These are phyloP conservation scores for Drosophila littoralis DNA, from an alignment of 1,140 invertebrate genomes.

Conservation along the genomic window DNA sequence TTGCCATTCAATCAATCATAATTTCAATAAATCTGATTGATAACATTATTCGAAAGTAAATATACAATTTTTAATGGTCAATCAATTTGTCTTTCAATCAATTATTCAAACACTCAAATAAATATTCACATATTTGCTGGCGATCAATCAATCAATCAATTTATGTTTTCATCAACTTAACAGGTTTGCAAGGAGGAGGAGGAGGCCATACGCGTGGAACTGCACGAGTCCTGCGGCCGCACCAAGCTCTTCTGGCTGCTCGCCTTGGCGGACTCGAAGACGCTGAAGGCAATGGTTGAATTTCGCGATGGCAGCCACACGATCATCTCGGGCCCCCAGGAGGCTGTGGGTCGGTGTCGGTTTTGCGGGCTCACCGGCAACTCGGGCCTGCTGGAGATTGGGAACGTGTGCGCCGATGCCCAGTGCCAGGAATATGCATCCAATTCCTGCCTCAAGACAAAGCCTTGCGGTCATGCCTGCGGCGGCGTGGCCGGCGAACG, in stretches of 20 bases:
- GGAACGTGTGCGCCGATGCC: slow-evolving; percentile 96
- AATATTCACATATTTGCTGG: neutral
- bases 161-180: neutral
- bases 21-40: too few species aligned
- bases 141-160: neutral
- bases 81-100: too few species aligned
- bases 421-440: slow-evolving; percentile 96
- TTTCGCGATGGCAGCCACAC: slow-evolving; percentile 91
- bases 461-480: slow-evolving; percentile 96
- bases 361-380: slow-evolving; percentile 95
- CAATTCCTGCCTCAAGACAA: slow-evolving; percentile 92
- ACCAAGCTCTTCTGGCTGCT: slow-evolving; percentile 98
- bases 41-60: too few species aligned
- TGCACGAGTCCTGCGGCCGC: slow-evolving; percentile 97
- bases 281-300: slow-evolving; percentile 96
- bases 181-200: slow-evolving; percentile 96
- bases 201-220: slow-evolving; percentile 95
- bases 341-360: slow-evolving; percentile 91
- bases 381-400: slow-evolving; percentile 93
- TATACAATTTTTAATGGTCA: too few species aligned
- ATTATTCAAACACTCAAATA: neutral
- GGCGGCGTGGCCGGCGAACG: slow-evolving; percentile 94
- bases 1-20: too few species aligned
- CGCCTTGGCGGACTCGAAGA: slow-evolving; percentile 95
- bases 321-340: slow-evolving; percentile 78